phyloP scores from a whole-genome alignment of 2,113 vertebrate species.

The Procavia capensis region DNA sequence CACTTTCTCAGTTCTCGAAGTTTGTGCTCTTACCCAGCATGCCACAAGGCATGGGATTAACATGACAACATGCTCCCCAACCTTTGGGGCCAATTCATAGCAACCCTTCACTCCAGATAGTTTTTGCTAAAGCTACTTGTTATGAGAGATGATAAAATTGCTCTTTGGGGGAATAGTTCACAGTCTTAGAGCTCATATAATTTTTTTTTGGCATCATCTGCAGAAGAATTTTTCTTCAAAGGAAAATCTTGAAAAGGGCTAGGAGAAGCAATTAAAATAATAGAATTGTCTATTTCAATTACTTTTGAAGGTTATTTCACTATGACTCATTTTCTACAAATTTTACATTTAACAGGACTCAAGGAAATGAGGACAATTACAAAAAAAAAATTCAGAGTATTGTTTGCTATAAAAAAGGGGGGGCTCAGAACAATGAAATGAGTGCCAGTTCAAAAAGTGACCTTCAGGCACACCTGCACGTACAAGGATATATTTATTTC shows the following conservation, averaged over 20 bases:
- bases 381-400: neutral
- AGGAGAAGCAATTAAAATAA: slow-evolving; percentile 53
- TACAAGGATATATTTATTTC: neutral
- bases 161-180: slow-evolving; percentile 23
- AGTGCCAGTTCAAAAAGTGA: neutral
- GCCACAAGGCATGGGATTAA: neutral
- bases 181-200: slow-evolving; percentile 1
- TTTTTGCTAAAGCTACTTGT: slow-evolving; percentile 25
- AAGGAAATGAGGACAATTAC: neutral
- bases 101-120: neutral
- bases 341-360: neutral
- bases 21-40: neutral
- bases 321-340: slow-evolving; percentile 1
- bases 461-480: neutral
- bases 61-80: neutral
- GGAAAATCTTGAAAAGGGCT: slow-evolving; percentile 2
- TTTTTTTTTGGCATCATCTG: neutral
- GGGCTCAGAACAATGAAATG: neutral
- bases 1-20: neutral
- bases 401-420: neutral
- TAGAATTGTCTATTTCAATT: slow-evolving; percentile 4
- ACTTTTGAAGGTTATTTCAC: slow-evolving; percentile 11
- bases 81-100: neutral
- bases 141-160: slow-evolving; percentile 23
- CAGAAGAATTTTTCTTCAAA: slow-evolving; percentile 22